phyloP scores from a whole-genome alignment of 2,113 vertebrate species.

The Lycocorax pyrrhopterus region DNA sequence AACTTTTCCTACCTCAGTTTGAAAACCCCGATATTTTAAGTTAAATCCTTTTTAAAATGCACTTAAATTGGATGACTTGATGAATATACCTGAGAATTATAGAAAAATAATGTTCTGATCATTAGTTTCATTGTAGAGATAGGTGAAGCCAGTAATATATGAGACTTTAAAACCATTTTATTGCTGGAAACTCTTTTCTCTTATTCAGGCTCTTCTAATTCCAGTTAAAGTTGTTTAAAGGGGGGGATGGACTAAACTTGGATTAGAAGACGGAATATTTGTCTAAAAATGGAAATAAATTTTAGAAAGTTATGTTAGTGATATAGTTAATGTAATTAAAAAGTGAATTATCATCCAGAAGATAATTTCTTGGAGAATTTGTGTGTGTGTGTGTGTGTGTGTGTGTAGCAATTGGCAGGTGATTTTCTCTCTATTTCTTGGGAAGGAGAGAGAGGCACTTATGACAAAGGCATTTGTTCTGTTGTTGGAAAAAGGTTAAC shows the following conservation, averaged over 20 bases:
- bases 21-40: background rate
- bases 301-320: background rate
- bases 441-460: background rate
- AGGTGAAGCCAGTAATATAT: background rate
- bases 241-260: background rate
- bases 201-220: background rate
- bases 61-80: background rate
- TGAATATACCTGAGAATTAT: background rate
- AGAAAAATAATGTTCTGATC: background rate
- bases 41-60: background rate
- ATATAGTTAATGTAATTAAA: background rate
- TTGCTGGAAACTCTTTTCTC: background rate
- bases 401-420: background rate
- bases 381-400: background rate
- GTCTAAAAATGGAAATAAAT: background rate
- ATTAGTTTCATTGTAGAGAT: background rate
- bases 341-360: background rate
- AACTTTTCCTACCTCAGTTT: background rate
- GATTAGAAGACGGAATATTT: background rate
- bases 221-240: background rate
- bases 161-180: background rate
- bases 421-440: background rate
- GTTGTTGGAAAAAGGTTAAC: background rate
- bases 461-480: background rate
- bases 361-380: background rate